Conservation (phyloP, 2,113 vertebrate species). For the Gallinago paraguaiae region DNA sequence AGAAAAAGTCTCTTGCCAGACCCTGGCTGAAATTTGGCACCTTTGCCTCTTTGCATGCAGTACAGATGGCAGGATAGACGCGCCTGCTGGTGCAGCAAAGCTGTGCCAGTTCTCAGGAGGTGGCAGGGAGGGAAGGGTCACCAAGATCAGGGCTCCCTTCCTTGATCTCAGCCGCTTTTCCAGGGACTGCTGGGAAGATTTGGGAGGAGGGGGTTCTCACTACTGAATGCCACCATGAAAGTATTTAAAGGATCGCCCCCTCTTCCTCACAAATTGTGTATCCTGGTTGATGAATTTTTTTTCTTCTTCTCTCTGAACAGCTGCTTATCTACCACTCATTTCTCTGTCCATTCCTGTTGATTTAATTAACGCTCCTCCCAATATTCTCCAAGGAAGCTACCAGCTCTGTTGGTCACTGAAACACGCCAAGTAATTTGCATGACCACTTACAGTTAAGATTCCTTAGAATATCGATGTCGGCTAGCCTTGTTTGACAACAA, state of each 20-base stretch:
- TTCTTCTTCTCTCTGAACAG: neutral
- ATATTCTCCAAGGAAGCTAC: constrained; percentile 9
- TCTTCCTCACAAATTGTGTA: neutral
- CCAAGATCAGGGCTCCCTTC: neutral
- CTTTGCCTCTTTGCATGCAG: neutral
- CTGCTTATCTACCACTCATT: neutral
- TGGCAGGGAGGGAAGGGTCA: constrained; percentile 14
- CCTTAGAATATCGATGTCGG: neutral
- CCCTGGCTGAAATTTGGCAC: constrained; percentile 45
- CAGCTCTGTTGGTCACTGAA: constrained; percentile 6
- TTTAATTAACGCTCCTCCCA: constrained; percentile 14
- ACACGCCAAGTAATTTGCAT: constrained; percentile 15
- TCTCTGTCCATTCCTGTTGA: neutral
- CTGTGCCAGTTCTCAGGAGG: constrained; percentile 25
- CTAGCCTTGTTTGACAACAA: constrained; percentile 15
- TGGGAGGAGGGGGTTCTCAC: neutral
- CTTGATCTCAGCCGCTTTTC: neutral
- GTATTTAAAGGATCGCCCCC: neutral
- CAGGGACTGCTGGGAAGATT: neutral
- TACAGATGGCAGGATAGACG: constrained; percentile 58
- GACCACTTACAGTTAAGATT: neutral
- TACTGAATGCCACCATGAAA: neutral
- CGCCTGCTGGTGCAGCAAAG: neutral
- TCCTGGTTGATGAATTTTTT: neutral
- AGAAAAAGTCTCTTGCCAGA: neutral